Conservation (phyloP, 2,888 invertebrate species). For the Drosophila silvestris region DNA sequence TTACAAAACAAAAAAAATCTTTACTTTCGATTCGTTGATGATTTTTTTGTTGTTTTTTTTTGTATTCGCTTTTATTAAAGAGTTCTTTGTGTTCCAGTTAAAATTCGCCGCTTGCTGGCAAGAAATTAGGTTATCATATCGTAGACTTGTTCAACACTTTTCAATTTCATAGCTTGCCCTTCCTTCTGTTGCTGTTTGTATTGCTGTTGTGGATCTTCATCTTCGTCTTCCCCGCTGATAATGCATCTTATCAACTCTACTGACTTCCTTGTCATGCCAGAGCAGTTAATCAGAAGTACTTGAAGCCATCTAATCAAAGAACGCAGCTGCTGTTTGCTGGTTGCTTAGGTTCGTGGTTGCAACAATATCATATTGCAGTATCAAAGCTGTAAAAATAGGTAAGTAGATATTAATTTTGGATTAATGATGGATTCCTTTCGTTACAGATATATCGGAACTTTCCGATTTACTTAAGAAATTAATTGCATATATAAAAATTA, state of each 20-base stretch:
- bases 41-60: conserved; percentile 24
- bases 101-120: conserved; percentile 42
- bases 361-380: conserved; percentile 36
- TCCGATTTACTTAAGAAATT: background rate
- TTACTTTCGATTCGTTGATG: conserved; percentile 68
- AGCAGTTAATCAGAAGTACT: conserved; percentile 28
- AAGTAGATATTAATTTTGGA: background rate
- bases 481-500: background rate
- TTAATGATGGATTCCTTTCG: conserved; percentile 4
- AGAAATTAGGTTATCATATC: conserved; percentile 79
- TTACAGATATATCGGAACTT: no score
- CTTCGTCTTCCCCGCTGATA: conserved; percentile 84
- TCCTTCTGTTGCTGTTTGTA: conserved; percentile 44
- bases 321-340: conserved; percentile 15
- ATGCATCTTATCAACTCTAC: conserved; percentile 80
- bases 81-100: conserved; percentile 42
- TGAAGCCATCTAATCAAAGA: conserved; percentile 17
- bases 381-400: conserved; percentile 34
- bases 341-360: conserved; percentile 21
- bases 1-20: conserved; percentile 37
- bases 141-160: conserved; percentile 75
- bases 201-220: conserved; percentile 78
- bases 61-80: conserved; percentile 28
- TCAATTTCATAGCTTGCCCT: conserved; percentile 61
- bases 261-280: conserved; percentile 73